Evolutionary conservation across 2,888 invertebrate species (phyloP), one percentile per base, ranked within the genome.

Genomic region (Xanthorhoe spadicearia): DNA sequence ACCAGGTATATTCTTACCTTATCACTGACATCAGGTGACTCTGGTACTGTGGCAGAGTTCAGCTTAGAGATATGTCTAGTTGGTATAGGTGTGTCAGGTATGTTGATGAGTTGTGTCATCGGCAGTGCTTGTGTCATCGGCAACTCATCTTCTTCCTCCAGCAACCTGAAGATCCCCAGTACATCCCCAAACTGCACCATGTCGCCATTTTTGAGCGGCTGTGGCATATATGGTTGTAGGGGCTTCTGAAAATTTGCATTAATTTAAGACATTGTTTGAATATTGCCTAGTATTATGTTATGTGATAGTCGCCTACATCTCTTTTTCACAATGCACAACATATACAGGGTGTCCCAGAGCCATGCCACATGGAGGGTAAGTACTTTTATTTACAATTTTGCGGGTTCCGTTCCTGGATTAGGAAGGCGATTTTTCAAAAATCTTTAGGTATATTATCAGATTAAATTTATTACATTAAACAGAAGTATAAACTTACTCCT

Each of bases 101-200:
- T 78, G 17, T 88, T 85, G 5, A 90, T 69, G 3, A 85, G 88
- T 73, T 93, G 92, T 0, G 92, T 93, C 87, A 89, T 86, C 0
- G 92, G 92, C 61, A 93, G 74, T 3, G 86, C 90, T 74, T 93
- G 92, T 0, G 92, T 93, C 87, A 89, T 86, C 0, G 92, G 90
- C 55, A 92, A 74, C 53, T 86, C 85, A 61, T 81, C 76, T 17
- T 89, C 82, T 6, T 90, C 90, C 43, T 89, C 84, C 0, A 89
- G 70, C 15, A 91, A 74, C 52, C 88, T 81, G 72, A 92, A 92
- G 57, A 92, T 79, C 10, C 90, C 92, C 73, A 92, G 89, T 28
- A 88, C 75, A 18, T 90, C 85, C 0, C 93, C 93, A 79, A 93
- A 90, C 73, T 92, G 91, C 3, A 93, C 82, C 52, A 83, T 86